phyloP scores from a whole-genome alignment of 2,888 invertebrate genomes.

The Lasioglossum malachurum region DNA sequence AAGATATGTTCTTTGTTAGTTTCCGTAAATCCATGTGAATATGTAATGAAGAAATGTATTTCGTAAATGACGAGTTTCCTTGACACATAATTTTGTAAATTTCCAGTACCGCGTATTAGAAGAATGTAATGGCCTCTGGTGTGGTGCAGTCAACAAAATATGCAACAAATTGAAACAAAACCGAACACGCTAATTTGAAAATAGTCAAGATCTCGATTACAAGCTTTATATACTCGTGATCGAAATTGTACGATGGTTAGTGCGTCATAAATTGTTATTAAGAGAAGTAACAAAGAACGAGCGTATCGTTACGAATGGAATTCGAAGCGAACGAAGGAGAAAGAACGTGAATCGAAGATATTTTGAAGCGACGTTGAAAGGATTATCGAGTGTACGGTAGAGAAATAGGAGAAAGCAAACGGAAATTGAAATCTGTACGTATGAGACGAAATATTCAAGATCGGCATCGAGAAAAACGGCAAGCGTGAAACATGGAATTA shows the following conservation, averaged over 20 bases:
- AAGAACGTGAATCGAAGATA: background rate
- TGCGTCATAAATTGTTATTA: background rate
- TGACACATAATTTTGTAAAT: constrained; percentile 26
- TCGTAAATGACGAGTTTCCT: too few species aligned
- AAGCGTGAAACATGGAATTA: constrained; percentile 47
- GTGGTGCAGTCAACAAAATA: background rate
- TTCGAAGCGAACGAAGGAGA: background rate
- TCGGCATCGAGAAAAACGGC: constrained; percentile 38
- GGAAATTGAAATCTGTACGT: background rate
- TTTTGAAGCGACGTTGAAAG: background rate
- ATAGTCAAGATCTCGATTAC: background rate
- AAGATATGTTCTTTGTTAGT: background rate
- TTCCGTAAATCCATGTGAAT: background rate
- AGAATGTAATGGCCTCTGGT: constrained; percentile 9
- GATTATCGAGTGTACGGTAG: background rate
- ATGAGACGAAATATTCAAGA: constrained; percentile 40
- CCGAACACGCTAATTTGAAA: background rate
- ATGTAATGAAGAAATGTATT: background rate
- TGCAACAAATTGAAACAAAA: constrained; percentile 21
- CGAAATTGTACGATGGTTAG: background rate
- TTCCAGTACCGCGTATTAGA: constrained; percentile 27
- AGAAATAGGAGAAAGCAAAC: background rate
- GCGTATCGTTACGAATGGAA: background rate
- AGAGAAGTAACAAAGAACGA: background rate
- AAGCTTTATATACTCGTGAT: background rate